Evolutionary conservation across 2,888 invertebrate species (phyloP).

Genomic region (Ectemnius cavifrons): DNA sequence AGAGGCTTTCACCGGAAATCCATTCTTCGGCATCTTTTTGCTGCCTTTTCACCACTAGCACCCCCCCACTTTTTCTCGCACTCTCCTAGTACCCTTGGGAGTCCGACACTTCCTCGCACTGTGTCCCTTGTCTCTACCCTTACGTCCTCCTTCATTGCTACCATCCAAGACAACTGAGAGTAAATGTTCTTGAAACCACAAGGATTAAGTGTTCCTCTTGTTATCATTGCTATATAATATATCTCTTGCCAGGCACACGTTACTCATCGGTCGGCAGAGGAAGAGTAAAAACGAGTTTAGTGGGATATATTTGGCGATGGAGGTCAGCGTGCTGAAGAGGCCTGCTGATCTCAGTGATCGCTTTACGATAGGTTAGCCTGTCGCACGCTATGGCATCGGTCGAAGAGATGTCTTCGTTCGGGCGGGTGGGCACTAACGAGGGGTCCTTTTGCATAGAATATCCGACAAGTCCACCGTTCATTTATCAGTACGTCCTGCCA

Average conservation of each 20-base stretch:
- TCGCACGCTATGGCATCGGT: neutral
- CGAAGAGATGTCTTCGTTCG: conserved; percentile 18
- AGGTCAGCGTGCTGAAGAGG: neutral
- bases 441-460: conserved; percentile 43
- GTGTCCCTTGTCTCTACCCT: neutral
- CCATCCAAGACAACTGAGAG: neutral
- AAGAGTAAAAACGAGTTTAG: conserved; percentile 21
- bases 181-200: neutral
- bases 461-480: conserved; percentile 48
- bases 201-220: neutral
- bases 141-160: neutral
- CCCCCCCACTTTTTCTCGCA: conserved; percentile 15
- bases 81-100: neutral
- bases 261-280: conserved; percentile 14
- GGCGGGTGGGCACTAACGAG: conserved; percentile 38
- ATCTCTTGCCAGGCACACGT: conserved; percentile 7
- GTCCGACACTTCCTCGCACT: neutral
- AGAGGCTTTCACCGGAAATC: conserved; percentile 54
- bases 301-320: conserved; percentile 13
- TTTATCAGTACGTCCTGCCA: conserved; percentile 67
- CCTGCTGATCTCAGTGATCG: neutral
- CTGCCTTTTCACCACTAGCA: neutral
- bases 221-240: conserved; percentile 1
- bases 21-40: conserved; percentile 30
- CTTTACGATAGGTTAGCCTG: conserved; percentile 1